These are phyloP conservation scores for Drosophila triauraria DNA, from an alignment of 1,140 invertebrate species.

Conservation along the genomic window DNA sequence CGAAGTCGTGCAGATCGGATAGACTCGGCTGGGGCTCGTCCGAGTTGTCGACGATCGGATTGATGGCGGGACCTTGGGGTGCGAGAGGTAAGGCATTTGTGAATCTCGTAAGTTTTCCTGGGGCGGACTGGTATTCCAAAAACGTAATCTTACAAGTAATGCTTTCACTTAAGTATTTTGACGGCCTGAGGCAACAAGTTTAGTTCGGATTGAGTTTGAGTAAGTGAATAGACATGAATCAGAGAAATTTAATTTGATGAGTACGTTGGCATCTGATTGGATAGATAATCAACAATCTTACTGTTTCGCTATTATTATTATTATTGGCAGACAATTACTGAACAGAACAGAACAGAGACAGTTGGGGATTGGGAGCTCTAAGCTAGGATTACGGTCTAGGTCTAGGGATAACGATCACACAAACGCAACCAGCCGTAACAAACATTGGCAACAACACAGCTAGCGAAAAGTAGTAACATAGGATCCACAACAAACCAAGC, in stretches of 20 bases:
- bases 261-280: conserved; percentile 56
- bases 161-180: conserved; percentile 81
- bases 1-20: conserved; percentile 96
- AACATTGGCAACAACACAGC: conserved; percentile 54
- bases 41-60: conserved; percentile 86
- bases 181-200: conserved; percentile 80
- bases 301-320: conserved; percentile 32
- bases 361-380: conserved; percentile 25
- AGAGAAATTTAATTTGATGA: conserved; percentile 72
- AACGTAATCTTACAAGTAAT: conserved; percentile 78
- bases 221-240: conserved; percentile 82
- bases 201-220: conserved; percentile 80
- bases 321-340: conserved; percentile 35
- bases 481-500: conserved; percentile 54
- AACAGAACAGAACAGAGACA: conserved; percentile 44
- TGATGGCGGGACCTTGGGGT: conserved; percentile 80
- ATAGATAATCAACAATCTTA: conserved; percentile 31
- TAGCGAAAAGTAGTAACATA: conserved; percentile 45
- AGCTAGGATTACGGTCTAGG: conserved; percentile 20
- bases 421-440: conserved; percentile 18
- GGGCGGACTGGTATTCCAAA: conserved; percentile 68
- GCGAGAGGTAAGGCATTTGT: conserved; percentile 62
- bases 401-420: conserved; percentile 29
- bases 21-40: conserved; percentile 95
- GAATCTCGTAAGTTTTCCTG: conserved; percentile 73